Evolutionary conservation across 2,888 invertebrate species (phyloP).

Genomic region (Heteromurus nitidus): DNA sequence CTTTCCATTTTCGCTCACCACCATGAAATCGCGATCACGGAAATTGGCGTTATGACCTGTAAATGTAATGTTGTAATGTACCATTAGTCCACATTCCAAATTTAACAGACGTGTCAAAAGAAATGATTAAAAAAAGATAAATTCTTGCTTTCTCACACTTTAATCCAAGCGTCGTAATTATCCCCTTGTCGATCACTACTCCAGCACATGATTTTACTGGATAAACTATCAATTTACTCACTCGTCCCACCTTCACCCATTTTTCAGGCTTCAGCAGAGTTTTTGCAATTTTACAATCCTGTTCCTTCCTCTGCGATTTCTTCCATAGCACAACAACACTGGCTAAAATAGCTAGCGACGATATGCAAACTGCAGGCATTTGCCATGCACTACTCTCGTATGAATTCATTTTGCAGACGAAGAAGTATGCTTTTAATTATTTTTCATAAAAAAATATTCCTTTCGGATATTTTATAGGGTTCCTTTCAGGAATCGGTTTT

Average conservation of each 20-base stretch:
- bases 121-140: too few relatives aligned
- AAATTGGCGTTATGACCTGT: conserved; percentile 57
- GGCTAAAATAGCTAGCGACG: conserved; percentile 18
- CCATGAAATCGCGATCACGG: conserved; percentile 68
- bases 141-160: conserved; percentile 68
- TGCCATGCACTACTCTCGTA: too few relatives aligned
- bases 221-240: conserved; percentile 75
- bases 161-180: conserved; percentile 75
- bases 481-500: too few relatives aligned
- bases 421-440: too few relatives aligned
- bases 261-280: conserved; percentile 71
- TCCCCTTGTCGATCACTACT: conserved; percentile 74
- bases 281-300: too few relatives aligned
- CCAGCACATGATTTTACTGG: conserved; percentile 77
- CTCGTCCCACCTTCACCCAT: conserved; percentile 75
- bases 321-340: conserved; percentile 46
- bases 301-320: conserved; percentile 17
- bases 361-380: conserved; percentile 30
- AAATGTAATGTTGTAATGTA: too few relatives aligned
- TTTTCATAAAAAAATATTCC: too few relatives aligned
- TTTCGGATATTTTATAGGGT: too few relatives aligned
- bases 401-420: too few relatives aligned
- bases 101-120: too few relatives aligned
- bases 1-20: conserved; percentile 64
- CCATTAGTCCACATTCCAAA: too few relatives aligned